Evolutionary conservation across 2,888 invertebrate species (phyloP).

Genomic region (Oxytorus armatus): DNA sequence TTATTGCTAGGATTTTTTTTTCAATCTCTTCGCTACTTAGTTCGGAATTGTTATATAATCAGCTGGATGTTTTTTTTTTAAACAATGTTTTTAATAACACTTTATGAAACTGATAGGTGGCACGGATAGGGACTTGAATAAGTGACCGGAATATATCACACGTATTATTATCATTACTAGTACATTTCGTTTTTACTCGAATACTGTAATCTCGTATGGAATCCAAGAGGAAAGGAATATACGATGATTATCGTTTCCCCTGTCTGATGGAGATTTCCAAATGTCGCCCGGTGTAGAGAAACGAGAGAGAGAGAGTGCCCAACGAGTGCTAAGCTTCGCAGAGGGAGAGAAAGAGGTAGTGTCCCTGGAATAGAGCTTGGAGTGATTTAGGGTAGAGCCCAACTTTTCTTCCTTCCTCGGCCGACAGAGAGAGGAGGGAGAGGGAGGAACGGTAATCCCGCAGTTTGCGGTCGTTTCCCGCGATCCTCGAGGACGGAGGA

Average conservation of each 20-base stretch:
- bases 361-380: constrained; percentile 39
- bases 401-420: constrained; percentile 60
- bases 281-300: constrained; percentile 25
- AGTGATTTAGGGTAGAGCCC: constrained; percentile 67
- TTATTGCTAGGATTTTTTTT: too few species aligned
- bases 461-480: constrained; percentile 63
- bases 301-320: constrained; percentile 11
- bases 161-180: background rate
- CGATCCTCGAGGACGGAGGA: constrained; percentile 40
- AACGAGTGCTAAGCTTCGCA: constrained; percentile 45
- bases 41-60: too few species aligned
- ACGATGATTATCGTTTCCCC: constrained; percentile 37
- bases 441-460: constrained; percentile 58
- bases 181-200: background rate
- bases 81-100: background rate
- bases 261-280: constrained; percentile 42
- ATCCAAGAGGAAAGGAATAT: constrained; percentile 35
- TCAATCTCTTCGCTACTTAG: too few species aligned
- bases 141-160: constrained; percentile 8
- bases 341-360: constrained; percentile 26
- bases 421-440: constrained; percentile 23
- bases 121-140: background rate
- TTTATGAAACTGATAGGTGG: background rate
- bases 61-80: background rate
- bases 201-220: constrained; percentile 20